Percentiles rank a stretch among this genome's conserved stretches.
Evolutionary conservation across 2,113 vertebrate genomes (phyloP).

Genomic region (Sturnira hondurensis): DNA sequence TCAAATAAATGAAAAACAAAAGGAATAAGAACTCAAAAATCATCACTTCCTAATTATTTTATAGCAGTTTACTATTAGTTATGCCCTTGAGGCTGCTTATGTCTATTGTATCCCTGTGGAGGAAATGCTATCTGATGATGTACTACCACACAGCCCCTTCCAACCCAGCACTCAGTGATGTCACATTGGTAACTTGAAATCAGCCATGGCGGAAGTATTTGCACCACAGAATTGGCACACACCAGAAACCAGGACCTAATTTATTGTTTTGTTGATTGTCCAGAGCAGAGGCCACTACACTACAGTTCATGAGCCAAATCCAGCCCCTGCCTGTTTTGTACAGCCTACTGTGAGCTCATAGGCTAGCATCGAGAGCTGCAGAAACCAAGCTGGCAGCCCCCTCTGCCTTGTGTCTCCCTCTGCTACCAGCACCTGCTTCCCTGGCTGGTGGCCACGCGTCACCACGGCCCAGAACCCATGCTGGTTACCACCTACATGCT

Average conservation of each 20-base stretch:
- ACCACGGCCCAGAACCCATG: not conserved
- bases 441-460: not conserved
- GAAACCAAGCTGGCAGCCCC: not conserved
- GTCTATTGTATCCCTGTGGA: not conserved
- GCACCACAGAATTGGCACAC: not conserved
- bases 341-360: not conserved
- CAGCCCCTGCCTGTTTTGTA: not conserved
- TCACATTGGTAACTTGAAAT: not conserved
- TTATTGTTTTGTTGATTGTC: not conserved
- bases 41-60: not conserved
- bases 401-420: not conserved
- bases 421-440: not conserved
- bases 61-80: not conserved
- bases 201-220: not conserved
- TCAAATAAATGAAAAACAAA: conserved; percentile 8
- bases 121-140: not conserved
- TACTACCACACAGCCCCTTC: not conserved
- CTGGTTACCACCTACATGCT: not conserved
- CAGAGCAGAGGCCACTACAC: not conserved
- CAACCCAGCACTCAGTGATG: not conserved
- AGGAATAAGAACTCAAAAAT: not conserved
- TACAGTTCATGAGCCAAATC: not conserved
- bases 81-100: not conserved
- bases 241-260: not conserved
- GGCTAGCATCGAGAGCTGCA: not conserved